phyloP scores from a whole-genome alignment of 2,888 invertebrate genomes.

The Cosmia trapezina region DNA sequence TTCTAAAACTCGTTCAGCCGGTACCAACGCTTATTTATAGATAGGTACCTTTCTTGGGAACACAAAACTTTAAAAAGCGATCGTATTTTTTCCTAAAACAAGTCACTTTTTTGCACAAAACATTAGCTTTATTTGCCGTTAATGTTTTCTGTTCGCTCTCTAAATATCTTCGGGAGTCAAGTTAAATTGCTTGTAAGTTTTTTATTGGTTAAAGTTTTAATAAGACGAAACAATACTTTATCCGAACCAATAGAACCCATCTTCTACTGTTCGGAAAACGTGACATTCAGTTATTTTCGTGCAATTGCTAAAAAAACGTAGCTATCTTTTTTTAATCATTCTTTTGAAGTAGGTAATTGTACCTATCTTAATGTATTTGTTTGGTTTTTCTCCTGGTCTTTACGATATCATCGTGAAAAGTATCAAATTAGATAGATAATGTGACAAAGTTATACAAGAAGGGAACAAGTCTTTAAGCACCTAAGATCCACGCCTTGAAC shows the following conservation, averaged over 20 bases:
- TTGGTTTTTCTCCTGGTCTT: too few relatives aligned
- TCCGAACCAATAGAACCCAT: slow-evolving; percentile 41
- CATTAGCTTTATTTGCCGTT: slow-evolving; percentile 59
- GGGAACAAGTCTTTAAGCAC: too few relatives aligned
- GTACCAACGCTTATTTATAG: not conserved
- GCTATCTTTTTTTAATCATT: too few relatives aligned
- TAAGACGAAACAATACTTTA: slow-evolving; percentile 63
- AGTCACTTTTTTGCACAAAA: slow-evolving; percentile 49
- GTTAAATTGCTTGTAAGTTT: slow-evolving; percentile 67
- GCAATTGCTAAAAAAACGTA: not conserved
- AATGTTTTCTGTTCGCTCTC: slow-evolving; percentile 54
- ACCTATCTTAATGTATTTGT: too few relatives aligned
- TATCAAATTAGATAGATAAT: too few relatives aligned
- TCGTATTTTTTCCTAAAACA: slow-evolving; percentile 16
- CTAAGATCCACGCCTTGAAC: too few relatives aligned
- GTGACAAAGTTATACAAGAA: too few relatives aligned
- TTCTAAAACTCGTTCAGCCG: not conserved
- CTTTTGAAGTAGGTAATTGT: too few relatives aligned
- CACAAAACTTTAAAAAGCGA: slow-evolving; percentile 2
- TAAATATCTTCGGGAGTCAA: slow-evolving; percentile 54
- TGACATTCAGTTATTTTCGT: slow-evolving; percentile 5
- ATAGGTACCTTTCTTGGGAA: not conserved
- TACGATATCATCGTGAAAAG: too few relatives aligned
- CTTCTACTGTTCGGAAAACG: slow-evolving; percentile 13
- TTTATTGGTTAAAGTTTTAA: slow-evolving; percentile 67